These are phyloP conservation scores for Pelodiscus sinensis DNA, from an alignment of 2,113 vertebrate genomes.

Conservation along the genomic window DNA sequence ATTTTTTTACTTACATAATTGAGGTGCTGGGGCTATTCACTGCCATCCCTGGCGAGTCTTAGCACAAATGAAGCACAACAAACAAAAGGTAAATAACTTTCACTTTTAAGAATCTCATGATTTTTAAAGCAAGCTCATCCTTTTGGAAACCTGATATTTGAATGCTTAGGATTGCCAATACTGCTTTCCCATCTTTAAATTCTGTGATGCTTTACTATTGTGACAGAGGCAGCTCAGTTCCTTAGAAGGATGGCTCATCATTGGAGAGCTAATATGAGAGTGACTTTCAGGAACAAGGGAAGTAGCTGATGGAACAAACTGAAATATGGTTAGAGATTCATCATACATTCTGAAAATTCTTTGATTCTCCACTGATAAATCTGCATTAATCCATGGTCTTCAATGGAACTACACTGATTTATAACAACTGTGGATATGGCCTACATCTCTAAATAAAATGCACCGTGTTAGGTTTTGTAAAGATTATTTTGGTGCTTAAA, in stretches of 20 bases:
- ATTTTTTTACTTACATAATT: not conserved
- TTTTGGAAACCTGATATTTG: not conserved
- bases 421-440: not conserved
- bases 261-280: not conserved
- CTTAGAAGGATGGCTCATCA: not conserved
- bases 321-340: not conserved
- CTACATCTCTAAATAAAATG: not conserved
- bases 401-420: not conserved
- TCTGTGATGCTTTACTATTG: not conserved
- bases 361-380: not conserved
- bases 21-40: not conserved
- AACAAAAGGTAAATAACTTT: not conserved
- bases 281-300: not conserved
- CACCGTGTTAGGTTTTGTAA: no score
- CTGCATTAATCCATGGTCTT: not conserved
- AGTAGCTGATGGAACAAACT: not conserved
- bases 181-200: not conserved
- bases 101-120: not conserved
- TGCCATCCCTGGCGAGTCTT: not conserved
- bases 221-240: not conserved
- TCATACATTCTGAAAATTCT: not conserved
- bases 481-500: no score
- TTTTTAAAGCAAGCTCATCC: not conserved
- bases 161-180: not conserved
- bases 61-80: not conserved